phyloP scores from a whole-genome alignment of 2,888 invertebrate species.

The Acanthoscelides obtectus region DNA sequence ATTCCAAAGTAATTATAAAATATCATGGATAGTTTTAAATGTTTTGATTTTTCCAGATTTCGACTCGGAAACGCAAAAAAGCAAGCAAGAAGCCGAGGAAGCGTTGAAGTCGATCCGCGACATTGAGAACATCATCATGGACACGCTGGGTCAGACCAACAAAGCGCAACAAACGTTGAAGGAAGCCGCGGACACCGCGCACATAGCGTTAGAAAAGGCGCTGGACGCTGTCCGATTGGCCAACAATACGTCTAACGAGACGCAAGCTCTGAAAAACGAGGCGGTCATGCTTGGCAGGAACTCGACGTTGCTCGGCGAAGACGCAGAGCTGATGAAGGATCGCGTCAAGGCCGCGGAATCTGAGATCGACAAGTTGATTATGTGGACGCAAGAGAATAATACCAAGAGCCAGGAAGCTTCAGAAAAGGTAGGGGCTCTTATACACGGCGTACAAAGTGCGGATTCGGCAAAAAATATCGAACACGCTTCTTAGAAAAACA shows the following conservation, averaged over 20 bases:
- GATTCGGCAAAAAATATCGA: too few species aligned
- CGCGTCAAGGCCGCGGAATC: conserved; percentile 69
- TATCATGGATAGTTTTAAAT: too few species aligned
- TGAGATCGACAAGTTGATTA: conserved; percentile 61
- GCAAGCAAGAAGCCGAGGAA: conserved; percentile 73
- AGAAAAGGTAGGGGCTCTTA: conserved; percentile 53
- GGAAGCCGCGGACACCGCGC: conserved; percentile 75
- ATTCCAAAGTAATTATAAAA: too few species aligned
- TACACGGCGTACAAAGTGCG: neutral
- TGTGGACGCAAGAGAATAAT: conserved; percentile 63
- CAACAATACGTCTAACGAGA: conserved; percentile 74
- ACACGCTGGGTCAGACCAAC: conserved; percentile 66
- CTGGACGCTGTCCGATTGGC: conserved; percentile 73
- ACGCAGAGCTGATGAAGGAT: conserved; percentile 66
- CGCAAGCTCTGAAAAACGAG: conserved; percentile 70
- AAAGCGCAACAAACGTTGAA: conserved; percentile 67
- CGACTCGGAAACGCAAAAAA: conserved; percentile 83
- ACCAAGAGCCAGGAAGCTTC: conserved; percentile 68
- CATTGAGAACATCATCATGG: conserved; percentile 66
- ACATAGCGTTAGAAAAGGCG: conserved; percentile 65
- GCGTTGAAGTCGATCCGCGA: conserved; percentile 73
- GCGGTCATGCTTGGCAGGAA: conserved; percentile 73
- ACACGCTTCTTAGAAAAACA: too few species aligned
- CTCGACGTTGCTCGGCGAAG: conserved; percentile 70
- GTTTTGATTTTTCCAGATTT: conserved; percentile 59